Conservation (phyloP, 2,888 invertebrate genomes). For the Ichneumoninae sp. region DNA sequence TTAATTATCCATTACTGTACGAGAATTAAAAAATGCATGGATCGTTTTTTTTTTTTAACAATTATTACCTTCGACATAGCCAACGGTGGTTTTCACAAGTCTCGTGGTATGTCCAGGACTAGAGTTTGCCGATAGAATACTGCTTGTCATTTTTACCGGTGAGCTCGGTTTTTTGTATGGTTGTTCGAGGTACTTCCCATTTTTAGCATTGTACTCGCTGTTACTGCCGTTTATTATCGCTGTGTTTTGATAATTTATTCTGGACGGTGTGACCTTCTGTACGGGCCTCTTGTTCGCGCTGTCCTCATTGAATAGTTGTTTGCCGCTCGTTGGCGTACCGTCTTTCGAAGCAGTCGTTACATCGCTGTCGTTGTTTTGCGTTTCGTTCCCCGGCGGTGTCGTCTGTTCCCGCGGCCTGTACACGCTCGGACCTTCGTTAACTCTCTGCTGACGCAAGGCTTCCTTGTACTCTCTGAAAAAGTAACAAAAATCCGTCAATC, state of each 20-base stretch:
- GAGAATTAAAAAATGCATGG: not conserved
- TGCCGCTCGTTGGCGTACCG: constrained; percentile 70
- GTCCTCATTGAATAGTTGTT: constrained; percentile 83
- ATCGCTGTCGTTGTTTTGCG: constrained; percentile 76
- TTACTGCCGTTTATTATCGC: constrained; percentile 80
- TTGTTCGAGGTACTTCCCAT: constrained; percentile 81
- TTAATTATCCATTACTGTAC: not conserved
- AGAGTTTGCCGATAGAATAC: constrained; percentile 86
- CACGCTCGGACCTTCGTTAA: constrained; percentile 89
- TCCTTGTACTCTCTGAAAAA: constrained; percentile 93
- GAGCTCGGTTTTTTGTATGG: constrained; percentile 89
- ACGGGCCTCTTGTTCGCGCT: constrained; percentile 88
- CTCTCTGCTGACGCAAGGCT: constrained; percentile 93
- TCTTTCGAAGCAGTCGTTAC: constrained; percentile 68
- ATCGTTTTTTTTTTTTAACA: not conserved
- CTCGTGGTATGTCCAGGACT: constrained; percentile 83
- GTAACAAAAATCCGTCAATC: constrained; percentile 26
- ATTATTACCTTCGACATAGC: constrained; percentile 86
- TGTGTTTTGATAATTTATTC: constrained; percentile 85
- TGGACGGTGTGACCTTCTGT: constrained; percentile 92
- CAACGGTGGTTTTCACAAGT: constrained; percentile 86
- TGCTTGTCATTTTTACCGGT: constrained; percentile 87
- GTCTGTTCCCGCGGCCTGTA: constrained; percentile 89
- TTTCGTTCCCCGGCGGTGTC: constrained; percentile 84
- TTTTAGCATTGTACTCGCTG: constrained; percentile 80